phyloP scores from a whole-genome alignment of 2,888 invertebrate genomes.

The Melangyna quadrimaculata region DNA sequence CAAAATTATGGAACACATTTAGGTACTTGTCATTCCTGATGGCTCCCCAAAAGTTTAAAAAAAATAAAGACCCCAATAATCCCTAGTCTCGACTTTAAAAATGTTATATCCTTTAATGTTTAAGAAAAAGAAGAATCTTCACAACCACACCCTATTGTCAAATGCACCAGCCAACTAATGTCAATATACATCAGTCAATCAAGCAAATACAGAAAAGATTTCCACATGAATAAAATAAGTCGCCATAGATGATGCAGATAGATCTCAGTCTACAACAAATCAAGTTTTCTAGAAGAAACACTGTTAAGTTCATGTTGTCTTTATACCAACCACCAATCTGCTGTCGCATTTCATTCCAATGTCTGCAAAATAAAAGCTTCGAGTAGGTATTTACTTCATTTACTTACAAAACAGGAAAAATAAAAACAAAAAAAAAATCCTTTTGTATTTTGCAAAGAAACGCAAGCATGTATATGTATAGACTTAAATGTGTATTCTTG shows the following conservation, averaged over 20 bases:
- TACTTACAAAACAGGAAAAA: neutral
- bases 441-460: slow-evolving; percentile 26
- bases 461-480: slow-evolving; percentile 7
- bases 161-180: neutral
- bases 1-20: too few relatives aligned
- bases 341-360: neutral
- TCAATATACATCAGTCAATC: slow-evolving; percentile 56
- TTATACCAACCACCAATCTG: neutral
- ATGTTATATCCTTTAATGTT: neutral
- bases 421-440: slow-evolving; percentile 18
- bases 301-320: slow-evolving; percentile 36
- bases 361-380: slow-evolving; percentile 30
- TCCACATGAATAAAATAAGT: slow-evolving; percentile 19
- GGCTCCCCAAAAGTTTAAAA: too few relatives aligned
- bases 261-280: neutral
- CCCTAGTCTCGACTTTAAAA: neutral
- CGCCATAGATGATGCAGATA: neutral
- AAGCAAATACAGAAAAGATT: slow-evolving; percentile 26
- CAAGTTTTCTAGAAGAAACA: slow-evolving; percentile 19
- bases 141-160: neutral
- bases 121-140: neutral
- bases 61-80: too few relatives aligned
- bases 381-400: slow-evolving; percentile 52
- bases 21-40: too few relatives aligned
- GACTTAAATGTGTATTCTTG: neutral